Evolutionary conservation across 2,888 invertebrate genomes (phyloP).

Genomic region (Strigamia transsilvanica): DNA sequence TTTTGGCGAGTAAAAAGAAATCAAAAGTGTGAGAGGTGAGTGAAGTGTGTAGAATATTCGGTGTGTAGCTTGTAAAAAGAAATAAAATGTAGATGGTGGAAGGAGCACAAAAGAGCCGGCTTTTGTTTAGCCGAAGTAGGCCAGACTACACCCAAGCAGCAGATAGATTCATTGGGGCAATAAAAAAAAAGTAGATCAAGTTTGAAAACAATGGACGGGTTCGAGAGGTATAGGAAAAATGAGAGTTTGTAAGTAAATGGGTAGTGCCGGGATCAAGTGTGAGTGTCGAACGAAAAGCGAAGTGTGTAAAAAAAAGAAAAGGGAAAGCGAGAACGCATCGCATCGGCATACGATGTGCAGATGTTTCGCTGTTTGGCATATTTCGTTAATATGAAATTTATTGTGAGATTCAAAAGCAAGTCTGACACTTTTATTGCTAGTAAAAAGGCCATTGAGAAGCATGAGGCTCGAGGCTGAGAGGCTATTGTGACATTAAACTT

Average conservation of each 20-base stretch:
- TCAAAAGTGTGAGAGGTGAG: slow-evolving; percentile 33
- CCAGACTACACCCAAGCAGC: slow-evolving; percentile 35
- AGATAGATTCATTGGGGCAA: slow-evolving; percentile 47
- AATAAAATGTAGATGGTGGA: slow-evolving; percentile 31
- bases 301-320: not conserved
- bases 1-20: slow-evolving; percentile 2
- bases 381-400: slow-evolving; percentile 58
- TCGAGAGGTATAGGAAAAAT: slow-evolving; percentile 3
- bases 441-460: slow-evolving; percentile 57
- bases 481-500: slow-evolving; percentile 57
- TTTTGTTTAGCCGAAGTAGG: slow-evolving; percentile 35
- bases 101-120: slow-evolving; percentile 41
- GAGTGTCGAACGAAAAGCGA: not conserved
- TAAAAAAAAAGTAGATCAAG: slow-evolving; percentile 46
- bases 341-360: slow-evolving; percentile 17
- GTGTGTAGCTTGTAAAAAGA: slow-evolving; percentile 22
- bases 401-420: slow-evolving; percentile 55
- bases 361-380: slow-evolving; percentile 50
- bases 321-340: not conserved
- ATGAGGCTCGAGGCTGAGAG: slow-evolving; percentile 57
- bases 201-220: slow-evolving; percentile 23
- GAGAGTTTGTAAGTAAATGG: not conserved
- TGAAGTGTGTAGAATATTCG: slow-evolving; percentile 31
- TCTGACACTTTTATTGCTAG: slow-evolving; percentile 57
- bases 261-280: not conserved